phyloP scores from a whole-genome alignment of 2,888 invertebrate genomes.

The Biston stratarius region DNA sequence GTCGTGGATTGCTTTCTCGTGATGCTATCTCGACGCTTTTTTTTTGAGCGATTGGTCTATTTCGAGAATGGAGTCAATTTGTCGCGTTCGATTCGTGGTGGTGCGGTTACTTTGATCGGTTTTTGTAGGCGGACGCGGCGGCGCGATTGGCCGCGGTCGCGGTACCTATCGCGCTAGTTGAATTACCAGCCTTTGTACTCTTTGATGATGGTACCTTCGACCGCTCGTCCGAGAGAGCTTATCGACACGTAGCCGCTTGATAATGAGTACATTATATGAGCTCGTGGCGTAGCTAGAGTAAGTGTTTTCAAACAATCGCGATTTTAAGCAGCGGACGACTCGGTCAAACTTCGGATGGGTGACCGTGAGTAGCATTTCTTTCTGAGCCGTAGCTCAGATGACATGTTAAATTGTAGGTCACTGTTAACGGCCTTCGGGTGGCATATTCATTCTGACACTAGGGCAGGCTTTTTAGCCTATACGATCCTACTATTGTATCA shows the following conservation, averaged over 20 bases:
- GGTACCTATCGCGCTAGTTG: constrained; percentile 51
- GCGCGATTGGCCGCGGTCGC: constrained; percentile 68
- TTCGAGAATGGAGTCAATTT: constrained; percentile 80
- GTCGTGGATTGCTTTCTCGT: constrained; percentile 62
- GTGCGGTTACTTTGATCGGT: constrained; percentile 78
- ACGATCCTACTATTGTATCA: too few species aligned
- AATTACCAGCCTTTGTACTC: constrained; percentile 52
- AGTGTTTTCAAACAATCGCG: too few species aligned
- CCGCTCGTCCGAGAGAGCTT: constrained; percentile 19
- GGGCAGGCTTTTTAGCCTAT: too few species aligned
- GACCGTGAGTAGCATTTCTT: too few species aligned
- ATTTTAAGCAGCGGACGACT: too few species aligned
- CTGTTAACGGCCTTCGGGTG: too few species aligned
- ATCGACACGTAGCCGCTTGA: constrained; percentile 20
- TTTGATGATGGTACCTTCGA: constrained; percentile 30
- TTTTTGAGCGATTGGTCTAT: constrained; percentile 73
- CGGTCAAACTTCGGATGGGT: too few species aligned
- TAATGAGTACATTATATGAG: constrained; percentile 16
- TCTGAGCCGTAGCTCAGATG: too few species aligned
- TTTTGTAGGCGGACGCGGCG: constrained; percentile 63
- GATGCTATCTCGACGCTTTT: constrained; percentile 61
- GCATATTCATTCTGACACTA: too few species aligned
- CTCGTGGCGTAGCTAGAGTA: not conserved
- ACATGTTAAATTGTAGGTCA: too few species aligned
- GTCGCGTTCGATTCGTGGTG: constrained; percentile 76